Evolutionary conservation across 2,888 invertebrate genomes (phyloP), one percentile per base, ranked within the genome.

Genomic region (Andrena trimmerana): DNA sequence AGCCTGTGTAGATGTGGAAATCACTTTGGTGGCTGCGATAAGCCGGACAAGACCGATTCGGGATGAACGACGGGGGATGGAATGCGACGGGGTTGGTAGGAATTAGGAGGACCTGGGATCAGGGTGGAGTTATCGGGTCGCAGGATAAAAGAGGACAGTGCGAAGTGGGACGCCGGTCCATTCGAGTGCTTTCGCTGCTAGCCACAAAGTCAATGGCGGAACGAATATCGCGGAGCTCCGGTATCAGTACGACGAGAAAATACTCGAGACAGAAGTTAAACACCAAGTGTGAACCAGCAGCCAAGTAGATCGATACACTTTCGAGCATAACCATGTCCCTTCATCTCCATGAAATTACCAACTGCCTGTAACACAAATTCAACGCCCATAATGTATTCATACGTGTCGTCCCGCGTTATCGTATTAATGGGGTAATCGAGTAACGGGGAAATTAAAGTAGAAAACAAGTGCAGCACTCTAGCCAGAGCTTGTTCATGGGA

Each of bases 1-100:
- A 71, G 33, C 67, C 52, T n/a, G n/a, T 52, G 20, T 31, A 27
- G 31, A 71, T 73, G 66, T 69, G 86, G 67, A 73, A 83, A 76
- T 73, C 86, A 67, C 76, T 73, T 73, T 60, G 66, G 13, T 24
- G 24, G 4, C 62, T 8, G 50, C 16, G 71, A 72, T 72, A 72
- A 79, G 42, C 62, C 36, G n/a, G 13, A n/a, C 36, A 33, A 33
- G 59, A 31, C 59, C 69, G 29, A 59, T 6, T 48, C 42, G 2
- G 31, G 24, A 13, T 52, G 50, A 78, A 27, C 75, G 62, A 13
- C 8, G 29, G 54, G n/a, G n/a, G n/a, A n/a, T n/a, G n/a, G n/a
- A n/a, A n/a, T n/a, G n/a, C n/a, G n/a, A n/a, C n/a, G n/a, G n/a
- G n/a, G n/a, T n/a, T n/a, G n/a, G n/a, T n/a, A n/a, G n/a, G 59